phyloP scores from a whole-genome alignment of 2,797 vertebrate genomes.

The Acropternis orthonyx region DNA sequence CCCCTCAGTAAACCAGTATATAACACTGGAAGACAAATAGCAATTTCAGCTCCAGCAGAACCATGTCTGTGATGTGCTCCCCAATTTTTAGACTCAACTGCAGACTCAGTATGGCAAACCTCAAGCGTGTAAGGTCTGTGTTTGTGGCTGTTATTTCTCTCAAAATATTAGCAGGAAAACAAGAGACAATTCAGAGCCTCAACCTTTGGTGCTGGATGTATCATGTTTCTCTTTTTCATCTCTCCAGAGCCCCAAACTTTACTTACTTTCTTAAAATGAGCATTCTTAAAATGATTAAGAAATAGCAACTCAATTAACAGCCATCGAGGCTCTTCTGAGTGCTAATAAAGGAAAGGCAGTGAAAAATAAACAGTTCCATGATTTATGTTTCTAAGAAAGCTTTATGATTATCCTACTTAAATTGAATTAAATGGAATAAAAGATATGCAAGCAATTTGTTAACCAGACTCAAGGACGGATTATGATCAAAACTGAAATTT shows the following conservation, averaged over 20 bases:
- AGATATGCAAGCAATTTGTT: not conserved
- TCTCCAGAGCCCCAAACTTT: not conserved
- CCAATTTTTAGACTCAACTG: not conserved
- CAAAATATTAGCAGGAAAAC: not conserved
- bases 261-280: not conserved
- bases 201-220: not conserved
- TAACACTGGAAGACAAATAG: not conserved
- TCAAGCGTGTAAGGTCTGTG: not conserved
- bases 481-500: not conserved
- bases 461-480: not conserved
- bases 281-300: not conserved
- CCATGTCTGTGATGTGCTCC: not conserved
- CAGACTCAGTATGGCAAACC: not conserved
- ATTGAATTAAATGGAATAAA: not conserved
- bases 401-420: not conserved
- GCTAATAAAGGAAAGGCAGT: not conserved
- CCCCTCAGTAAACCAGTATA: not conserved
- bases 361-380: not conserved
- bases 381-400: not conserved
- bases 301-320: not conserved
- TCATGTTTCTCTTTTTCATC: not conserved
- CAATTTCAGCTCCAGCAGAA: not conserved
- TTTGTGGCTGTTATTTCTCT: not conserved
- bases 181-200: not conserved
- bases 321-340: not conserved